Percentiles rank a stretch among this genome's conserved stretches.
These are phyloP conservation scores for Zoroaster sp. DNA, from an alignment of 53 echinoderm and acorn worm species.

Conservation along the genomic window DNA sequence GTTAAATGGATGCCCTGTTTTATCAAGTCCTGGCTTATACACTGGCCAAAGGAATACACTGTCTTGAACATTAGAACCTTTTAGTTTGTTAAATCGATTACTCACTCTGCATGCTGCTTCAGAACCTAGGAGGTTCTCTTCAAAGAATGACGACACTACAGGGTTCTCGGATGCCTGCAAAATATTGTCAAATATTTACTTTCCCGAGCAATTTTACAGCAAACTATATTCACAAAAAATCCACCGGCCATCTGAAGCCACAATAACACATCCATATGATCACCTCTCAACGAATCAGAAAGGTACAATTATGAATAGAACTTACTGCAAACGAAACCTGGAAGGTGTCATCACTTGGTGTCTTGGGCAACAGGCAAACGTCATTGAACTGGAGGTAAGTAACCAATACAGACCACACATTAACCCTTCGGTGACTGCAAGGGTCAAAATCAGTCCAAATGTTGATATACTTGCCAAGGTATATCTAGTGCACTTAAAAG, in stretches of 20 bases:
- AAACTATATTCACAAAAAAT: too few relatives aligned
- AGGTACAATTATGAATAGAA: neutral
- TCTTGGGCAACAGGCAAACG: neutral
- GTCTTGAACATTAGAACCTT: too few relatives aligned
- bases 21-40: too few relatives aligned
- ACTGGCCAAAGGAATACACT: too few relatives aligned
- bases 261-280: too few relatives aligned
- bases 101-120: constrained; percentile 67
- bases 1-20: too few relatives aligned
- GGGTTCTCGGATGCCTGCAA: constrained; percentile 10
- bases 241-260: too few relatives aligned
- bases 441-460: too few relatives aligned
- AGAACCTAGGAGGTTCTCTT: constrained; percentile 52
- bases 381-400: neutral
- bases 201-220: neutral
- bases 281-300: too few relatives aligned
- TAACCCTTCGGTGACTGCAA: neutral
- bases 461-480: too few relatives aligned
- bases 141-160: constrained; percentile 60
- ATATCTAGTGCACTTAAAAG: too few relatives aligned
- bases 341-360: constrained; percentile 1
- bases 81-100: neutral
- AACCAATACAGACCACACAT: neutral
- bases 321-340: constrained; percentile 30
- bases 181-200: neutral